Conservation (phyloP, 2,113 vertebrate species). For the Typhlomys cinereus region DNA sequence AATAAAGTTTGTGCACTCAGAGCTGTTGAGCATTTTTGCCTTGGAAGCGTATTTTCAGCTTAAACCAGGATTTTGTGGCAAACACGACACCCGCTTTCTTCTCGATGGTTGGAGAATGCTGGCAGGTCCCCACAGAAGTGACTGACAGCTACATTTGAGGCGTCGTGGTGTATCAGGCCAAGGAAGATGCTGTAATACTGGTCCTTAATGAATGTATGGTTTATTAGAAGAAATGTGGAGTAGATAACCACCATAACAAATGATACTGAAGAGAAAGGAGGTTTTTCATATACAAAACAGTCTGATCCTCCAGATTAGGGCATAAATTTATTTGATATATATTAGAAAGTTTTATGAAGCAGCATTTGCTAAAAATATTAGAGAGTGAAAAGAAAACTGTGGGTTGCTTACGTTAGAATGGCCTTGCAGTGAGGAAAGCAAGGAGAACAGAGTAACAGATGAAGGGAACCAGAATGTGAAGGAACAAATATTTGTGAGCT, state of each 20-base stretch:
- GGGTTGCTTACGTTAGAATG: neutral
- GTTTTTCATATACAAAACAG: neutral
- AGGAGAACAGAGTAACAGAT: neutral
- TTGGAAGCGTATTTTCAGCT: constrained; percentile 53
- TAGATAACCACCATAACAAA: neutral
- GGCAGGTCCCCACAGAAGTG: neutral
- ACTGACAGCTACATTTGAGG: neutral
- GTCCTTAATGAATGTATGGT: neutral
- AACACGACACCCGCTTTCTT: neutral
- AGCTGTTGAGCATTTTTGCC: constrained; percentile 16
- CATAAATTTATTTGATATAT: neutral
- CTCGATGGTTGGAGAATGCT: neutral
- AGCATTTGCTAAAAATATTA: neutral
- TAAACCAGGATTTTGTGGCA: neutral
- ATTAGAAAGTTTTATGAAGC: neutral
- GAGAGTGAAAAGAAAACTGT: neutral
- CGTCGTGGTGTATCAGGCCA: neutral
- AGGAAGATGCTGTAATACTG: neutral
- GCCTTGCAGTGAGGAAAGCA: neutral
- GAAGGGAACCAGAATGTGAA: neutral
- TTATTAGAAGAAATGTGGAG: neutral
- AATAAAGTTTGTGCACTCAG: constrained; percentile 53
- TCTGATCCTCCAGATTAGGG: neutral
- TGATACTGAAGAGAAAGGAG: neutral
- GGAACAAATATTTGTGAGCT: neutral